These are phyloP conservation scores for Uropetala carovei DNA, from an alignment of 2,888 invertebrate genomes.

Conservation along the genomic window DNA sequence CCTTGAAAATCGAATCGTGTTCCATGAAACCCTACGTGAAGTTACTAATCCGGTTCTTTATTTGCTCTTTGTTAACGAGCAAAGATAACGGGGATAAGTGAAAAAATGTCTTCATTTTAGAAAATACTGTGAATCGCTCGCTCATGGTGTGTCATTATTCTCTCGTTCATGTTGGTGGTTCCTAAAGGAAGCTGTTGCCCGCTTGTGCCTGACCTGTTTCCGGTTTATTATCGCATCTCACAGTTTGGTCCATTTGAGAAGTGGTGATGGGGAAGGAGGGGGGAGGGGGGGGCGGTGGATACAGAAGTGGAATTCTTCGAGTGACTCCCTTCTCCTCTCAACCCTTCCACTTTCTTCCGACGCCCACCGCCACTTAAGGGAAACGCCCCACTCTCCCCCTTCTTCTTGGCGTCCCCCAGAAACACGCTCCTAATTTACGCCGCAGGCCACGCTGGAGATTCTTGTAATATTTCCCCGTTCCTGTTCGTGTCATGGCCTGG, in stretches of 20 bases:
- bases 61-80: too few relatives aligned
- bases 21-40: too few relatives aligned
- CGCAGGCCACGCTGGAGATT: background rate
- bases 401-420: constrained; percentile 7
- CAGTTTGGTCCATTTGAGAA: constrained; percentile 37
- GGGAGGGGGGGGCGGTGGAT: background rate
- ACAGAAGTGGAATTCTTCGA: constrained; percentile 48
- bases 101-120: too few relatives aligned
- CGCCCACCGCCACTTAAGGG: constrained; percentile 52
- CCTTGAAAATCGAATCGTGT: too few relatives aligned
- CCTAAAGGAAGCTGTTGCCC: constrained; percentile 54
- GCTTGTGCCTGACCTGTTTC: constrained; percentile 35
- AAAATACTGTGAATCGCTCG: too few relatives aligned
- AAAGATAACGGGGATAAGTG: too few relatives aligned
- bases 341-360: constrained; percentile 16
- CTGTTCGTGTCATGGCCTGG: background rate
- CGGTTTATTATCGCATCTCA: constrained; percentile 54
- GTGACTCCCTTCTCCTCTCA: background rate
- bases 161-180: background rate
- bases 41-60: too few relatives aligned
- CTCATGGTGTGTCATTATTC: background rate
- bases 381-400: background rate
- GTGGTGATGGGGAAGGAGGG: constrained; percentile 6
- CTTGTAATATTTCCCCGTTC: background rate
- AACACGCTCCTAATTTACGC: constrained; percentile 51